These are phyloP conservation scores for Peromyscus nudipes DNA, from an alignment of 2,797 vertebrate genomes.

Conservation along the genomic window DNA sequence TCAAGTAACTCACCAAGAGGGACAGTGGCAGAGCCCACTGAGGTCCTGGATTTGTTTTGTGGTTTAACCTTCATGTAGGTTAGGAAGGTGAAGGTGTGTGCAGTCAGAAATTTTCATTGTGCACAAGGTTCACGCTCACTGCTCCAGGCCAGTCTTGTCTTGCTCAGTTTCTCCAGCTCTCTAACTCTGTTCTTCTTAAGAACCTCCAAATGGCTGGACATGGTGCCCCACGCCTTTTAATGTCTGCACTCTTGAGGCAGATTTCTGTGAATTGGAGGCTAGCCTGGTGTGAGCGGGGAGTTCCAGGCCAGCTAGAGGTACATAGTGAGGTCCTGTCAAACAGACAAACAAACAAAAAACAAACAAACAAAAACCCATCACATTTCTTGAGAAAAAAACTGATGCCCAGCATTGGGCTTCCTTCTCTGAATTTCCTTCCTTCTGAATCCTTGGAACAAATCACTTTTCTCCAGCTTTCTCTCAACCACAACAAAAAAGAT, in stretches of 20 bases:
- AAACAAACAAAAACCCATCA: too few species aligned
- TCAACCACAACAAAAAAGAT: not conserved
- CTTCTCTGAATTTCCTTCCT: not conserved
- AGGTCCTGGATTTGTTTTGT: not conserved
- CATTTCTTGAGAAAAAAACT: not conserved
- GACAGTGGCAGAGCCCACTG: not conserved
- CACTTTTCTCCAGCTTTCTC: not conserved
- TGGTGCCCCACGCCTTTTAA: not conserved
- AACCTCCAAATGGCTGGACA: not conserved
- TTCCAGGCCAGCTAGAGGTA: not conserved
- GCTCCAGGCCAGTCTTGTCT: not conserved
- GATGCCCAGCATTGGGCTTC: not conserved
- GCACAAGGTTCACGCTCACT: not conserved
- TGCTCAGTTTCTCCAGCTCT: not conserved
- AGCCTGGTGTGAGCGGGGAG: not conserved
- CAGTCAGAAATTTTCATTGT: not conserved
- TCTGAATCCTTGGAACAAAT: not conserved
- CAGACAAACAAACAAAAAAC: too few species aligned
- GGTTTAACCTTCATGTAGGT: not conserved
- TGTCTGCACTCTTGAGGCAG: not conserved
- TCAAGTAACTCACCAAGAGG: too few species aligned
- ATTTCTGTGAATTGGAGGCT: not conserved
- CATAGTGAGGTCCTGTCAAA: not conserved
- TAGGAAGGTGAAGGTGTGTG: not conserved
- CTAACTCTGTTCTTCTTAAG: not conserved